Base-by-base conservation (phyloP, 2,797 vertebrate genomes). In the Aselliscus stoliczkanus region DNA sequence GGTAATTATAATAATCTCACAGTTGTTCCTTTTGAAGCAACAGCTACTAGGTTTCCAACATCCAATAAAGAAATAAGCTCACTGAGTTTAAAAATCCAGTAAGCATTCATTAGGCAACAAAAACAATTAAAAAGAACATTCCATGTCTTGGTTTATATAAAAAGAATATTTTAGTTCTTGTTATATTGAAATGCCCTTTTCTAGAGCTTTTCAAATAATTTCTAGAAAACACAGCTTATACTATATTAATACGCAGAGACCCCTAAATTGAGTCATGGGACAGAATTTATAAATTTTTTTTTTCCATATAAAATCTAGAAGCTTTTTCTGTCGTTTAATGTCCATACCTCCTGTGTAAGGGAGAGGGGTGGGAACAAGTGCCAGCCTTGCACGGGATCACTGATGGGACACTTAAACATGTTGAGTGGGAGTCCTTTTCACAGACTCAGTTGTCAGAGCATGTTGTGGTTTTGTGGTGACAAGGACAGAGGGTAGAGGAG, bases 71-170 rank as follows among this genome's bases (percentile, higher is more conserved):
- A 82, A 80, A 72, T 72, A 69, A 64, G n/a, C 20, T 88, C 81
- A 87, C 15, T 90, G 90, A 92, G n/a, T 93, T 83, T 52, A 82
- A 85, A 91, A 93, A 72, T 82, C 37, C 4, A 65, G 2, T 50
- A 50, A 83, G 31, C 7, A 29, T 76, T 60, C 52, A 85, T 47
- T 85, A 92, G 23, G 34, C 42, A 56, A 42, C 44, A 82, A 67
- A 91, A 90, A 80, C 3, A 29, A 58, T 37, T 82, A 88, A 76
- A 92, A 92, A 76, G 72, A 90, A 34, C 69, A 72, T 77, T 84
- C 7, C 34, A 76, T 31, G 56, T 90, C 37, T 73, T 82, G 13
- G 29, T 77, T 20, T 76, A 31, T 52, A 50, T 44, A 77, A 90
- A 92, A 83, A 62, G 62, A 72, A 31, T 42, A 39, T 58, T 92